Conservation (phyloP, 2,888 invertebrate species). For the Drosophila silvestris region DNA sequence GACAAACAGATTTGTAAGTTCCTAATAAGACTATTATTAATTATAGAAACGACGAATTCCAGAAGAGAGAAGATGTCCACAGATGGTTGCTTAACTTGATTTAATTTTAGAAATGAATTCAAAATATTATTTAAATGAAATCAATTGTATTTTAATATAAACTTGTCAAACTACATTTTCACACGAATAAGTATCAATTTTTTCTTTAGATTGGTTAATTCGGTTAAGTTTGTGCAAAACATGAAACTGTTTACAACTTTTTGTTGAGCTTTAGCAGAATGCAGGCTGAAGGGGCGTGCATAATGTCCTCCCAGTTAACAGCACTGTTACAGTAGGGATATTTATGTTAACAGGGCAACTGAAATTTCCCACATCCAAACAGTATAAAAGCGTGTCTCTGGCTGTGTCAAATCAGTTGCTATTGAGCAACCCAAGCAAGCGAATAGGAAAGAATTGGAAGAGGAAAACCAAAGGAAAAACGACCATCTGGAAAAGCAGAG, state of each 20-base stretch:
- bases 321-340: constrained; percentile 42
- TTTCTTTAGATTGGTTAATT: not conserved
- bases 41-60: not conserved
- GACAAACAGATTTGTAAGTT: not conserved
- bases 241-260: not conserved
- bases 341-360: constrained; percentile 29
- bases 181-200: not conserved
- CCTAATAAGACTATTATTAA: not conserved
- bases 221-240: not conserved
- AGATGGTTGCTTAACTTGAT: not conserved
- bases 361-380: constrained; percentile 37
- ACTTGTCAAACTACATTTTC: not conserved
- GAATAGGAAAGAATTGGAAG: constrained; percentile 36
- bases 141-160: not conserved
- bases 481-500: constrained; percentile 21
- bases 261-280: not conserved
- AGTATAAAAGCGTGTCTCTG: constrained; percentile 53
- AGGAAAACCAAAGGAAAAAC: not conserved
- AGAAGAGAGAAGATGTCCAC: not conserved
- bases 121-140: not conserved
- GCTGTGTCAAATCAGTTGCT: constrained; percentile 60
- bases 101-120: not conserved
- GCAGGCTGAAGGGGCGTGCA: not conserved
- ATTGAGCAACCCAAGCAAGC: constrained; percentile 52
- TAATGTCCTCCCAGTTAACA: constrained; percentile 14